phyloP scores from a whole-genome alignment of 1,140 invertebrate genomes.

The Brachionus calyciflorus region DNA sequence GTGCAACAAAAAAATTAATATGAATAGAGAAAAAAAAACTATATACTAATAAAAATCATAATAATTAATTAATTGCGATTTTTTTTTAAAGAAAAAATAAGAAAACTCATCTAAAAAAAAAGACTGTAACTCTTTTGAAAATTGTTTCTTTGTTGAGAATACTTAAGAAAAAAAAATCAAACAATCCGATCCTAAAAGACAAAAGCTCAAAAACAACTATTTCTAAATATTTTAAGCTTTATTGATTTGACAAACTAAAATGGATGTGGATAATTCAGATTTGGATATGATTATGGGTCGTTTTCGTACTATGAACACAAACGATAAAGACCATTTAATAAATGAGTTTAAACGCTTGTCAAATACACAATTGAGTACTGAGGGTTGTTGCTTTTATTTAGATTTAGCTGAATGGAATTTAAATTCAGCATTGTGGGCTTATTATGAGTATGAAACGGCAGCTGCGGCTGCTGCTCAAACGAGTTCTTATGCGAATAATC shows the following conservation, averaged over 20 bases:
- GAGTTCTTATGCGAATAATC: constrained; percentile 52
- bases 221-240: too few relatives aligned
- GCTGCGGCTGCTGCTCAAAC: constrained; percentile 51
- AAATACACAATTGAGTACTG: constrained; percentile 17
- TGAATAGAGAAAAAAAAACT: constrained; percentile 8
- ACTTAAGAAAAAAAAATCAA: neutral
- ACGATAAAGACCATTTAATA: constrained; percentile 37
- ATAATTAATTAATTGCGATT: constrained; percentile 41
- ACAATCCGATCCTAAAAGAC: neutral
- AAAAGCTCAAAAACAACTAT: neutral
- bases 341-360: constrained; percentile 31
- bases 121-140: neutral
- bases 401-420: constrained; percentile 66
- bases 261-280: constrained; percentile 46
- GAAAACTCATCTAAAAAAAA: neutral
- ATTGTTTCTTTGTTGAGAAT: too few relatives aligned
- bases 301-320: constrained; percentile 46
- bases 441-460: constrained; percentile 78
- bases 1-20: too few relatives aligned
- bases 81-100: neutral
- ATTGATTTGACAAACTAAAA: neutral
- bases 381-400: constrained; percentile 41
- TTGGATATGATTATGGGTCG: constrained; percentile 29
- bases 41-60: constrained; percentile 29
- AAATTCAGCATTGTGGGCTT: constrained; percentile 88